Percentiles rank a stretch among this genome's conserved stretches.
phyloP scores from a whole-genome alignment of 2,797 vertebrate genomes.

The Hydrophis major region DNA sequence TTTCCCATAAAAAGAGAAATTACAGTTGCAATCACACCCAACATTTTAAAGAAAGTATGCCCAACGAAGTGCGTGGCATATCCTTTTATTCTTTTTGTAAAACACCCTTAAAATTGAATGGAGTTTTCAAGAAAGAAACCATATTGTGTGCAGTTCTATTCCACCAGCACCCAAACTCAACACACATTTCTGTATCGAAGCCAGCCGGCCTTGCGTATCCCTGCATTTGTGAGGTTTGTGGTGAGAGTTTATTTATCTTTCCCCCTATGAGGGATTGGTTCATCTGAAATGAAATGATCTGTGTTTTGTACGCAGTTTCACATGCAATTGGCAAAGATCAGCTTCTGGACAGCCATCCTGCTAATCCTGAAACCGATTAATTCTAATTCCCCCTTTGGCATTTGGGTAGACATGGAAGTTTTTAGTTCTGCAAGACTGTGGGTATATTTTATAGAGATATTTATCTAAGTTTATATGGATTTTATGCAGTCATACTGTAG shows the following conservation, averaged over 20 bases:
- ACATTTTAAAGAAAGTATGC: background rate
- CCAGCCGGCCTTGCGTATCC: background rate
- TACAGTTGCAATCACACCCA: background rate
- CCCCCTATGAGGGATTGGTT: background rate
- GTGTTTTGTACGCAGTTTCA: background rate
- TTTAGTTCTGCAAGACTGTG: background rate
- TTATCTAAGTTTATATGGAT: background rate
- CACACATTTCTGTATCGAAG: background rate
- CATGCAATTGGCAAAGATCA: background rate
- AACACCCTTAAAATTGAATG: background rate
- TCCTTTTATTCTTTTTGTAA: background rate
- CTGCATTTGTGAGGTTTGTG: background rate
- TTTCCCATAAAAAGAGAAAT: background rate
- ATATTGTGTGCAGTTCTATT: background rate
- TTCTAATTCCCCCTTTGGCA: background rate
- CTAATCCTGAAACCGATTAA: background rate
- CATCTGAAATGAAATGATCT: constrained; percentile 4
- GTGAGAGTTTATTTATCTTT: background rate
- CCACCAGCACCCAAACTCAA: background rate
- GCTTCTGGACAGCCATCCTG: background rate
- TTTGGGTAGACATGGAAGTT: constrained; percentile 1
- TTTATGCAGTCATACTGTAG: background rate
- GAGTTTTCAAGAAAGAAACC: background rate
- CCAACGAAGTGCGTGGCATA: background rate
- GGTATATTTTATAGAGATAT: background rate